Conservation (phyloP, 2,113 vertebrate genomes). For the Leucoraja erinaceus region DNA sequence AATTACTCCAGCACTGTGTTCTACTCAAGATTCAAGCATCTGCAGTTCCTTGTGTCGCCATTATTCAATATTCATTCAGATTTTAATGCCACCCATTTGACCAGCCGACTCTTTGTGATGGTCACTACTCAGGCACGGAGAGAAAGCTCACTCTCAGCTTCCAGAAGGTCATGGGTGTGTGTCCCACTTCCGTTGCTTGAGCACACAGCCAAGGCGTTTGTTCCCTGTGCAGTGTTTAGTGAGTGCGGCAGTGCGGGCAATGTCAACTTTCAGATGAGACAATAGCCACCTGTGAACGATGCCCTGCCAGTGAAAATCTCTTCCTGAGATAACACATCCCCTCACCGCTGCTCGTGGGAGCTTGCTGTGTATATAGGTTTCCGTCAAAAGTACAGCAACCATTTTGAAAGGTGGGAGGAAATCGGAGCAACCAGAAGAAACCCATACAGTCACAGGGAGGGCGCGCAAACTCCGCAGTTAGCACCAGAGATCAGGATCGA, state of each 20-base stretch:
- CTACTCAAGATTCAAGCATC: too few relatives aligned
- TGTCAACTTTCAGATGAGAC: neutral
- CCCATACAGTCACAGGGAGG: too few relatives aligned
- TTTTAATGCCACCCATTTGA: neutral
- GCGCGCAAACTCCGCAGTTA: too few relatives aligned
- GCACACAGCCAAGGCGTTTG: neutral
- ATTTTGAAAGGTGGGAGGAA: too few relatives aligned
- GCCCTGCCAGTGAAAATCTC: neutral
- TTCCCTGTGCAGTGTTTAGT: neutral
- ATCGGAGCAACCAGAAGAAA: too few relatives aligned
- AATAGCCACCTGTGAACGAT: neutral
- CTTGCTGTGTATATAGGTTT: neutral
- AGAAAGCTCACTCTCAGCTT: too few relatives aligned
- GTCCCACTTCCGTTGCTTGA: neutral
- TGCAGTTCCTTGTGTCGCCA: too few relatives aligned
- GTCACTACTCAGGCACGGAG: neutral
- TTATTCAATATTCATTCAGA: neutral
- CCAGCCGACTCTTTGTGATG: neutral
- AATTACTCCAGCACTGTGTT: too few relatives aligned
- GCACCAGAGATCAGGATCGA: too few relatives aligned
- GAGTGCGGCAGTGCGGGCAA: neutral
- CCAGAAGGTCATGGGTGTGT: neutral
- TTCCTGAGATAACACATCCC: neutral
- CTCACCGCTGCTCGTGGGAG: neutral
- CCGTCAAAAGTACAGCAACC: neutral